Conservation (phyloP, 2,113 vertebrate genomes). For the Misgurnus anguillicaudatus region DNA sequence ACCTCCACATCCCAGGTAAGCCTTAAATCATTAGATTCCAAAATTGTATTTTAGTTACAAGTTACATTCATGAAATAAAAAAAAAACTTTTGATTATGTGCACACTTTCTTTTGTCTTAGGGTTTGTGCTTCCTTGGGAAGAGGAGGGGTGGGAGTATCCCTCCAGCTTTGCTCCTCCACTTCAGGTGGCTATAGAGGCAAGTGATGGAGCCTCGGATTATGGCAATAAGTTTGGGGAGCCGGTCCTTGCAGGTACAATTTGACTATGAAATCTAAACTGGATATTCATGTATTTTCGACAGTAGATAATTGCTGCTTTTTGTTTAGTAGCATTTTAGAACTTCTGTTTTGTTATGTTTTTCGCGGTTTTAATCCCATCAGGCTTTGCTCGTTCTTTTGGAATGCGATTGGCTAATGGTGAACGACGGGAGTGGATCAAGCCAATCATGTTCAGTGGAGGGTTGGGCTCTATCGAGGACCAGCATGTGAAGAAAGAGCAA, state of each 20-base stretch:
- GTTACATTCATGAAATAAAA: no score
- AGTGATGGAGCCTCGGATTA: constrained; percentile 93
- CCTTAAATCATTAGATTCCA: not conserved
- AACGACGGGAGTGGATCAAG: constrained; percentile 92
- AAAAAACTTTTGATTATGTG: no score
- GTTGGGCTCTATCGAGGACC: constrained; percentile 84
- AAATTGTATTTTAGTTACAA: no score
- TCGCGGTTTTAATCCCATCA: constrained; percentile 49
- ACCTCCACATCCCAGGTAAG: constrained; percentile 86
- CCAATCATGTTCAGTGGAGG: constrained; percentile 96
- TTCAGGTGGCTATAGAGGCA: constrained; percentile 88
- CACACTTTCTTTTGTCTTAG: constrained; percentile 57
- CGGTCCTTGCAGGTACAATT: constrained; percentile 82
- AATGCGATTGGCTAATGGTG: constrained; percentile 75
- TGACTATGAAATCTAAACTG: not conserved
- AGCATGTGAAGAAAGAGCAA: constrained; percentile 79
- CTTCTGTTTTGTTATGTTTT: not conserved
- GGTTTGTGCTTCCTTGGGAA: constrained; percentile 87
- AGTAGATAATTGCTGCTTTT: not conserved
- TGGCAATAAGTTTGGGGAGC: constrained; percentile 93
- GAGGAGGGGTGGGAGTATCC: constrained; percentile 82
- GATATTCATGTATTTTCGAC: no score
- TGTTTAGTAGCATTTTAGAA: not conserved
- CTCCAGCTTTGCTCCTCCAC: constrained; percentile 80
- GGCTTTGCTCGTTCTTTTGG: constrained; percentile 92